Base-by-base conservation (phyloP, 1,140 invertebrate species). In the Monochamus saltuarius region DNA sequence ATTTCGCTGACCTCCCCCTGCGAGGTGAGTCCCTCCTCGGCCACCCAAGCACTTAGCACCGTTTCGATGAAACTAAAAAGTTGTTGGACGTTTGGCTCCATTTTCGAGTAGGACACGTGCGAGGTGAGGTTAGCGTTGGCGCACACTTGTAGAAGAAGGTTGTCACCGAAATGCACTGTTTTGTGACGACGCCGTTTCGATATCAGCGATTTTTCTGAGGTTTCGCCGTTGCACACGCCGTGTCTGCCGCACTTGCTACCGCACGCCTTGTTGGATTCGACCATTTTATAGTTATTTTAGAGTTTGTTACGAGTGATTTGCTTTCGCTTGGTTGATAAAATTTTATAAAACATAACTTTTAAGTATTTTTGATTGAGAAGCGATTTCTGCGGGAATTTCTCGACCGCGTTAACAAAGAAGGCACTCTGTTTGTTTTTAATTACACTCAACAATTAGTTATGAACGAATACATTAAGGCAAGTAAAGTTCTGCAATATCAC, bases 1-100 rank as follows among this genome's bases (percentile, higher is more conserved):
- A 83, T 81, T 70, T 87, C 85, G 64, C 82, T 82, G 1, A 84
- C 83, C 67, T 86, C 84, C 4, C 85, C 85, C 1, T 85, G 85
- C 55, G 84, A 85, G 1, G 82, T 83, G 42, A 86, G 79, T 11
- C 85, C 85, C 58, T 87, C 85, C 62, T 87, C 85, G 47, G 85
- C 84, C 9, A 85, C 85, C 85, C 85, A 86, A 16, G 85, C 84
- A 67, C 84, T 86, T 38, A 86, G 72, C 35, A 87, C 85, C 60
- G 83, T 83, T 73, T 88, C 87, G 49, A 89, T 88, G 68, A 89
- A 89, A 72, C 85, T 87, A 74, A 89, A 89, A 56, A 89, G 79
- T 75, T 88, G 85, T 72, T 88, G 86, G n/a, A 89, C 87, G 73
- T 89, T 88, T n/a, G 85, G 83, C 69, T 87, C 83, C 77, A 81